Evolutionary conservation across 2,797 vertebrate species (phyloP), one percentile per base, ranked within the genome.

Genomic region (Acanthopagrus latus): DNA sequence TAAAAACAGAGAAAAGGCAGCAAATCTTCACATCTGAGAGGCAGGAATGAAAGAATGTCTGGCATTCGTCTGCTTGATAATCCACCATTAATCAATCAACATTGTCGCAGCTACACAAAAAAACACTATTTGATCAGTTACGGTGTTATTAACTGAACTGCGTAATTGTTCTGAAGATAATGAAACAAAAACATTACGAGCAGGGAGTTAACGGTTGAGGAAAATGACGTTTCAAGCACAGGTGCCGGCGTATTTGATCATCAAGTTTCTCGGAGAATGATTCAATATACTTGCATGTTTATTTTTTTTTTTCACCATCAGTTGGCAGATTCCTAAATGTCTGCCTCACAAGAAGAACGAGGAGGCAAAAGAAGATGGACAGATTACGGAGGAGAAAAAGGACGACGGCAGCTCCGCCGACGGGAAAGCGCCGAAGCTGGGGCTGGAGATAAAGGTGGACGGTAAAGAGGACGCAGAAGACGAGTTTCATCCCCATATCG

Each of bases 301-400:
- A 3, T 27, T 27, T 69, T 27, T 27, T 27, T 27, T 69, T 51
- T 67, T 55, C 5, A 1, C 41, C 16, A 21, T 58, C 82, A 94
- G 93, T 59, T 84, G 85, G 89, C 88, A 81, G 76, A 67, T 80
- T 73, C 79, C 79, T 43, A 86, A 83, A 64, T 52, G 16, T 71
- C 52, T 71, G 20, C 71, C 73, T 81, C 55, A 57, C 18, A 64
- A 66, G 52, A 84, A 57, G 14, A 77, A 27, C 8, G 64, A 58
- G 14, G 69, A 81, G 20, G 46, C 18, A 60, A 78, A 66, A 27
- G 55, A 68, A 55, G 66, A 81, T 44, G 76, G 29, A 65, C n/a
- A 58, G 4, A 66, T 0, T 33, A 29, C 48, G 55, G 20, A 46
- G 23, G 72, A 78, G 12, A 65, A 73, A 62, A 81, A 41, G 47